These are phyloP conservation scores for Poecile atricapillus DNA, from an alignment of 2,113 vertebrate genomes.

Conservation along the genomic window DNA sequence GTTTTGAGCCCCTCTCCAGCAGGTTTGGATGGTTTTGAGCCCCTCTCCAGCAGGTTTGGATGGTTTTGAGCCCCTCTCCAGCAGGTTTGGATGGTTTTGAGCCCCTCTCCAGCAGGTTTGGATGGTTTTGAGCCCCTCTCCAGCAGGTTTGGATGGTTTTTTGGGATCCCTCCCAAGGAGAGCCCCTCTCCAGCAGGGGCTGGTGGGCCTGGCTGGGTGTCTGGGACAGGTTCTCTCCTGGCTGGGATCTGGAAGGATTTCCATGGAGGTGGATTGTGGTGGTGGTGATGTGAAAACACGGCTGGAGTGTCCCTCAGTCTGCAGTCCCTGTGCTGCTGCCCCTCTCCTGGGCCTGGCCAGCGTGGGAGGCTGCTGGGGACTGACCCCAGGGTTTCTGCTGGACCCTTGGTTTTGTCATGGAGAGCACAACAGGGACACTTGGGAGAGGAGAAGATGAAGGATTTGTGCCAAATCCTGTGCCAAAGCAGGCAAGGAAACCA, in stretches of 20 bases:
- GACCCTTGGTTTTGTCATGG: fast-evolving
- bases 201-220: not conserved
- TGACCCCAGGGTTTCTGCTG: not conserved
- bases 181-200: not conserved
- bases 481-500: not conserved
- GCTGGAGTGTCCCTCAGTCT: fast-evolving
- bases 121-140: not conserved
- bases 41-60: not conserved
- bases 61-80: not conserved
- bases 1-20: not conserved
- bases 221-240: fast-evolving
- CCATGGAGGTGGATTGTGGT: not conserved
- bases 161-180: not conserved
- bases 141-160: not conserved
- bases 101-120: not conserved
- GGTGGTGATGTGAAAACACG: not conserved
- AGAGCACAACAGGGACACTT: fast-evolving
- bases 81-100: too few relatives aligned
- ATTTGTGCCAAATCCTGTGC: fast-evolving
- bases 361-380: fast-evolving
- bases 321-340: fast-evolving
- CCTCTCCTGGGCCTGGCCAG: not conserved
- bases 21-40: not conserved
- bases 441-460: not conserved
- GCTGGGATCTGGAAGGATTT: not conserved